phyloP scores from a whole-genome alignment of 2,888 invertebrate genomes.

The Branchipolynoe longqiensis region DNA sequence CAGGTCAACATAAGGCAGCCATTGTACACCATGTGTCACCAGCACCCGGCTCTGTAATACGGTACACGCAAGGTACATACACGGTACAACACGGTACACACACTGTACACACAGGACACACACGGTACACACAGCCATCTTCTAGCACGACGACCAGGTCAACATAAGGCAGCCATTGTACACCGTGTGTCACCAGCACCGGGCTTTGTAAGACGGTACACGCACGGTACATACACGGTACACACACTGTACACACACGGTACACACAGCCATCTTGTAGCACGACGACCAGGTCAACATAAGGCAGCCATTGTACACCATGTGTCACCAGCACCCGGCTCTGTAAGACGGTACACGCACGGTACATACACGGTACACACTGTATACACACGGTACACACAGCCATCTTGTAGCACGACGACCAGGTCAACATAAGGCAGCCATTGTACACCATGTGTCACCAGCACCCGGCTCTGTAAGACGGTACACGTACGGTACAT shows the following conservation, averaged over 20 bases:
- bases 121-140: slow-evolving; percentile 92
- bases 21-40: slow-evolving; percentile 97
- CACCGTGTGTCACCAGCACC: slow-evolving; percentile 96
- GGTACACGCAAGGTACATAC: too few relatives aligned
- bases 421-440: slow-evolving; percentile 94
- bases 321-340: slow-evolving; percentile 97
- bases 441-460: slow-evolving; percentile 97
- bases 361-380: not conserved
- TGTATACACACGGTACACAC: too few relatives aligned
- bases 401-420: slow-evolving; percentile 89
- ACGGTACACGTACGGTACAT: too few relatives aligned
- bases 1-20: slow-evolving; percentile 93
- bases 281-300: slow-evolving; percentile 94
- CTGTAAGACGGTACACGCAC: slow-evolving; percentile 73
- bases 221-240: too few relatives aligned
- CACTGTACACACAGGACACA: too few relatives aligned
- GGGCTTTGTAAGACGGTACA: slow-evolving; percentile 88
- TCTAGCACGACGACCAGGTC: slow-evolving; percentile 91
- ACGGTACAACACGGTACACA: too few relatives aligned
- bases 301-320: slow-evolving; percentile 94
- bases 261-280: slow-evolving; percentile 92
- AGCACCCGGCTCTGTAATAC: slow-evolving; percentile 88
- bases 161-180: slow-evolving; percentile 94
- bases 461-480: slow-evolving; percentile 90
- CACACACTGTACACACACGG: too few relatives aligned